Base-by-base conservation (phyloP, 1,140 invertebrate genomes). In the Dendroctonus valens region DNA sequence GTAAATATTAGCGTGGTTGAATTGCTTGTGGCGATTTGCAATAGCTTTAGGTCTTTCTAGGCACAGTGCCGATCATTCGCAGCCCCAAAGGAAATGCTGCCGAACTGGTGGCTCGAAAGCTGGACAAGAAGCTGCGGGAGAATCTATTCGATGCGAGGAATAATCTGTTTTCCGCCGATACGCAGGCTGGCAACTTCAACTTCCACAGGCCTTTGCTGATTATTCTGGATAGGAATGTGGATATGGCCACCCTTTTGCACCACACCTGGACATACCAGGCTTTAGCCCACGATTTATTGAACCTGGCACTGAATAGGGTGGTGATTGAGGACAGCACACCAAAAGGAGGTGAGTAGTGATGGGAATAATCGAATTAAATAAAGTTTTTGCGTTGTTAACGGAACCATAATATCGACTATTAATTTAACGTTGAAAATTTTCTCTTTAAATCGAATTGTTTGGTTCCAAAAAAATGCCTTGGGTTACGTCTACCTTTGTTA, bases 251-350 rank as follows among this genome's bases (percentile, higher is more conserved):
- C 12, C 95, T 95, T 42, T 80, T 99, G 65, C 96, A 99, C 86
- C 98, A 99, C 79, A 98, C 97, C 5, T 99, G 98, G 98, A 99
- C 96, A 0, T 99, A 99, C 80, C 96, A 98, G 81, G 97, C 97
- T 8, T 78, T 99, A 58, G 89, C 93, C 40, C 96, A 99, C 79
- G 97, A 99, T 84, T 90, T 98, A 1, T 78, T 98, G 11, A 92
- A 98, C 74, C 83, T 98, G 59, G 87, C 92, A 15, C 80, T 98
- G 51, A 99, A 99, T 80, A 80, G 93, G 67, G 85, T 96, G 2
- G 85, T 90, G 39, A 86, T 96, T 15, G 90, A 91, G 70, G 92
- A 95, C 75, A 83, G 81, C 66, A 72, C 81, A 2, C 65, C 76
- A 49, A 70, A 71, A 51, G 76, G 80, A 70, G 76, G 74, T 74